Conservation (phyloP, 2,797 vertebrate genomes). For the Myoxocephalus aenaeus region DNA sequence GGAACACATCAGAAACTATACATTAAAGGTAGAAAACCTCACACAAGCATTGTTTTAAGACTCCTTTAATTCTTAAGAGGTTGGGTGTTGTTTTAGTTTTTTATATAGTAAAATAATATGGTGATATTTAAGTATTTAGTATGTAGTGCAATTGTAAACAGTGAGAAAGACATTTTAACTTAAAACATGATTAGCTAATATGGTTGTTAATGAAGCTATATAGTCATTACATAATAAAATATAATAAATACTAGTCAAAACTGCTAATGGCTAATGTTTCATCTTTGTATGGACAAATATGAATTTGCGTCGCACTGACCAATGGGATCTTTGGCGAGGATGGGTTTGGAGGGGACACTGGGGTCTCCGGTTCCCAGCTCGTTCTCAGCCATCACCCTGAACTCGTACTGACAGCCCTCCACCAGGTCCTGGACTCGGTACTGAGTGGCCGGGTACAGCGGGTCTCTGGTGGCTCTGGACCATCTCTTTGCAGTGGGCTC, state of each 20-base stretch:
- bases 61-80: neutral
- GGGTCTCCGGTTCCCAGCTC: slow-evolving; percentile 96
- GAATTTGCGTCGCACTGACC: slow-evolving; percentile 79
- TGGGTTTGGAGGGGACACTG: slow-evolving; percentile 93
- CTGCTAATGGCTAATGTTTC: neutral
- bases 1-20: slow-evolving; percentile 1
- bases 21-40: neutral
- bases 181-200: neutral
- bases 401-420: slow-evolving; percentile 97
- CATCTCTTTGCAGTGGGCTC: slow-evolving; percentile 94
- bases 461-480: slow-evolving; percentile 92
- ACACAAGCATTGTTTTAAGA: neutral
- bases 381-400: slow-evolving; percentile 97
- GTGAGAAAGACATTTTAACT: neutral
- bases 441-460: slow-evolving; percentile 93
- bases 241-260: neutral
- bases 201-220: neutral
- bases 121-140: neutral
- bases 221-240: neutral
- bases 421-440: slow-evolving; percentile 93
- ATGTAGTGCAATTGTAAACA: neutral
- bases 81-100: neutral
- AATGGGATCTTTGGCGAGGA: slow-evolving; percentile 96
- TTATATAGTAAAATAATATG: neutral
- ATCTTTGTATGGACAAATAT: neutral